Evolutionary conservation across 1,140 invertebrate species (phyloP).

Genomic region (Musca vetustissima): DNA sequence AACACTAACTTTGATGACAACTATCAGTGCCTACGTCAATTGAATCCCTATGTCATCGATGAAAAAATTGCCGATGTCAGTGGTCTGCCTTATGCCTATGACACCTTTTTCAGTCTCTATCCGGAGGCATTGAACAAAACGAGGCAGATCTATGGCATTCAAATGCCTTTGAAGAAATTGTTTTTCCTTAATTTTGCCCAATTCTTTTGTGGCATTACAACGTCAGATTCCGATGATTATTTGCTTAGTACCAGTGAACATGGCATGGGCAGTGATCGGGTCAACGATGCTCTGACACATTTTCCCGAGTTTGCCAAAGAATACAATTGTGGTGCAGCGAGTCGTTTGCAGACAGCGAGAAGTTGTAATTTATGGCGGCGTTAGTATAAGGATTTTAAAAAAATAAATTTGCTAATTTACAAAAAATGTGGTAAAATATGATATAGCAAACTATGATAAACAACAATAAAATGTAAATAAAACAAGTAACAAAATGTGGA

Average conservation of each 20-base stretch:
- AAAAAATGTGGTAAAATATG: too few relatives aligned
- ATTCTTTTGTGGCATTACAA: conserved; percentile 39
- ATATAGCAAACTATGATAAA: too few relatives aligned
- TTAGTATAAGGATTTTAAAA: too few relatives aligned
- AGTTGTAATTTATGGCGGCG: too few relatives aligned
- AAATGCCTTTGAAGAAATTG: conserved; percentile 29
- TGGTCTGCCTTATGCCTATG: conserved; percentile 39
- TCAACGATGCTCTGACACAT: conserved; percentile 34
- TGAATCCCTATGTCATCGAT: conserved; percentile 34
- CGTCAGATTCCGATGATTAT: background rate
- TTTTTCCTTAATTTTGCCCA: conserved; percentile 47
- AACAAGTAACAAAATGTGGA: too few relatives aligned
- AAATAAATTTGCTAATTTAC: too few relatives aligned
- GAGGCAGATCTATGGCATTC: background rate
- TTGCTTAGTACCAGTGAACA: conserved; percentile 32
- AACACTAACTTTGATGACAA: conserved; percentile 8
- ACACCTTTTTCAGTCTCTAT: conserved; percentile 29
- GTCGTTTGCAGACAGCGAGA: too few relatives aligned
- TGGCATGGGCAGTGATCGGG: conserved; percentile 36
- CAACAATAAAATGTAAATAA: too few relatives aligned
- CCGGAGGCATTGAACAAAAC: background rate
- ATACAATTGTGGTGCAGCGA: conserved; percentile 23
- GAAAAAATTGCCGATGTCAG: conserved; percentile 42
- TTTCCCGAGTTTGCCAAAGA: conserved; percentile 36
- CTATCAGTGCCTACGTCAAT: conserved; percentile 30